phyloP scores from a whole-genome alignment of 2,888 invertebrate genomes.

The Mantis religiosa region DNA sequence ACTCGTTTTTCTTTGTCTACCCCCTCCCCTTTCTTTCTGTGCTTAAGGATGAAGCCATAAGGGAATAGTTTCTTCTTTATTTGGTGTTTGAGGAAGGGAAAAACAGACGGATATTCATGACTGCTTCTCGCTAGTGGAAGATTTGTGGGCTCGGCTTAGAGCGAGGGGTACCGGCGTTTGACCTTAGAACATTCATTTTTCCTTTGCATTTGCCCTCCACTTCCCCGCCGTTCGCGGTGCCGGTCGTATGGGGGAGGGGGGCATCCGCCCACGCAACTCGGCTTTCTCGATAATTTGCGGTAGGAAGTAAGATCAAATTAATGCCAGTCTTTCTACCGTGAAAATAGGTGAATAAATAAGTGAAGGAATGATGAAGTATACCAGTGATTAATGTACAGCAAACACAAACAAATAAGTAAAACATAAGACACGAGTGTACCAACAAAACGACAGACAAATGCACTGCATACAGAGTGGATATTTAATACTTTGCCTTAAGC shows the following conservation, averaged over 20 bases:
- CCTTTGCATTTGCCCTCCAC: conserved; percentile 5
- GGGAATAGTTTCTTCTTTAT: conserved; percentile 17
- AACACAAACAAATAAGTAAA: background rate
- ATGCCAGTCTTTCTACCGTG: background rate
- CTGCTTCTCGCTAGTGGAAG: conserved; percentile 12
- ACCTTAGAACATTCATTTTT: conserved; percentile 18
- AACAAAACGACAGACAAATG: background rate
- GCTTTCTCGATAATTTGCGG: background rate
- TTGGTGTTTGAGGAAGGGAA: conserved; percentile 19
- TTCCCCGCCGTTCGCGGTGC: background rate
- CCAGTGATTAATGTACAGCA: background rate
- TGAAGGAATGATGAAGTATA: background rate
- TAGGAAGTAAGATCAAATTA: background rate
- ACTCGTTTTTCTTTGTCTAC: background rate
- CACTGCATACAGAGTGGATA: no score
- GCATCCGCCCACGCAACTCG: background rate
- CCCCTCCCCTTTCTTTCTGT: background rate
- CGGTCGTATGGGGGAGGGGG: background rate
- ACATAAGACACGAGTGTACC: background rate
- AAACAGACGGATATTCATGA: conserved; percentile 16
- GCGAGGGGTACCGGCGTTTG: conserved; percentile 17
- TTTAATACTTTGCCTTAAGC: no score
- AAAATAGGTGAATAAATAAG: background rate
- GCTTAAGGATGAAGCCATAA: conserved; percentile 18
- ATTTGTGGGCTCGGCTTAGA: conserved; percentile 10